Evolutionary conservation across 2,797 vertebrate species (phyloP).

Genomic region (Coilia nasus): DNA sequence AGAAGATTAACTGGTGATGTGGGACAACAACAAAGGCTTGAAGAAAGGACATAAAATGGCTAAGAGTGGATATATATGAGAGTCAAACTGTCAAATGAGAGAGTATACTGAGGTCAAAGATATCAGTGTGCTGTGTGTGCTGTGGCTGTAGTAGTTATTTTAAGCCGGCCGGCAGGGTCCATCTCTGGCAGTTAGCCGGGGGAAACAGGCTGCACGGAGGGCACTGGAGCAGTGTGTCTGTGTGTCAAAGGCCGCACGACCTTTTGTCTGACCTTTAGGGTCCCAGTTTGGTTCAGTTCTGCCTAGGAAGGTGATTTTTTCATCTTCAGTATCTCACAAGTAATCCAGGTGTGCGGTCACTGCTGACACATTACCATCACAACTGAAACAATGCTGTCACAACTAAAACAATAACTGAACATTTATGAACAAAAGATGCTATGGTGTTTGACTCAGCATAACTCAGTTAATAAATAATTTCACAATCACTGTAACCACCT

Average conservation of each 20-base stretch:
- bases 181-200: neutral
- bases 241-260: conserved; percentile 64
- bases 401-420: too few species aligned
- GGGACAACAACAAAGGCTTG: neutral
- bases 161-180: neutral
- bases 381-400: too few species aligned
- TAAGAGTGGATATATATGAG: neutral
- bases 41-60: neutral
- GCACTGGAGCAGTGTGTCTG: conserved; percentile 60
- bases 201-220: conserved; percentile 31
- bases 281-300: neutral
- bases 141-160: neutral
- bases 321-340: neutral
- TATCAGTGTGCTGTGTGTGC: neutral
- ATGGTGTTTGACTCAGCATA: too few species aligned
- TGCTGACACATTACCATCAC: neutral
- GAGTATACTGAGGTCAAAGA: neutral
- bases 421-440: too few species aligned
- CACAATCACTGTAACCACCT: too few species aligned
- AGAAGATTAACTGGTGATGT: neutral
- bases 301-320: neutral
- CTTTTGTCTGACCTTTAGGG: conserved; percentile 21
- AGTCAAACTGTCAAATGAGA: neutral
- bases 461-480: too few species aligned
- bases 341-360: neutral